Percentiles rank a stretch among this genome's conserved stretches.
phyloP scores from a whole-genome alignment of 2,888 invertebrate genomes.

The Calliscelio sp. region DNA sequence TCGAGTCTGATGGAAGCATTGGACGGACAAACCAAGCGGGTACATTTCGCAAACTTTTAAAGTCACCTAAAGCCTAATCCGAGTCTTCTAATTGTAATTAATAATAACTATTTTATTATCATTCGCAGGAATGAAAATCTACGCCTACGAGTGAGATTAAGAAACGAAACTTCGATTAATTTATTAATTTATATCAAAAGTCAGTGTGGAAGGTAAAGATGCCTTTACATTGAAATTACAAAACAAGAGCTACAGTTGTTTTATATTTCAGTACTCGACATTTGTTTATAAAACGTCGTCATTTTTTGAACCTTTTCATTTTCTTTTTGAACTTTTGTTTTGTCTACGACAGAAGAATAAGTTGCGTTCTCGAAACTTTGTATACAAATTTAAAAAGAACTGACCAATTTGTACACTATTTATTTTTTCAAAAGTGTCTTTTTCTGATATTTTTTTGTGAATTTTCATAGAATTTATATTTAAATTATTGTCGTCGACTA shows the following conservation, averaged over 20 bases:
- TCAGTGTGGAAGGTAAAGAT: not conserved
- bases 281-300: not conserved
- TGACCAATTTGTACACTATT: slow-evolving; percentile 2
- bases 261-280: not conserved
- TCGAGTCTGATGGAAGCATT: slow-evolving; percentile 87
- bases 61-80: slow-evolving; percentile 49
- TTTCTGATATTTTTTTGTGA: not conserved
- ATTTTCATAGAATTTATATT: slow-evolving; percentile 3
- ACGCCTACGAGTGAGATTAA: slow-evolving; percentile 10
- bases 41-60: slow-evolving; percentile 81
- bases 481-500: slow-evolving; percentile 35
- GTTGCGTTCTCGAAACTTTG: no score
- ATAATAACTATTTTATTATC: slow-evolving; percentile 25
- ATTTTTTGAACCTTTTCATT: no score
- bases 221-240: not conserved
- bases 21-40: slow-evolving; percentile 86
- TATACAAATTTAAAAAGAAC: not conserved
- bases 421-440: not conserved
- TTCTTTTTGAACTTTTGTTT: no score
- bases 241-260: not conserved
- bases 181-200: slow-evolving; percentile 25
- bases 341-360: no score
- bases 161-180: slow-evolving; percentile 10
- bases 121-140: no score
- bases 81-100: not conserved